Conservation (phyloP, 2,797 vertebrate species). For the Sebastes taczanowskii region DNA sequence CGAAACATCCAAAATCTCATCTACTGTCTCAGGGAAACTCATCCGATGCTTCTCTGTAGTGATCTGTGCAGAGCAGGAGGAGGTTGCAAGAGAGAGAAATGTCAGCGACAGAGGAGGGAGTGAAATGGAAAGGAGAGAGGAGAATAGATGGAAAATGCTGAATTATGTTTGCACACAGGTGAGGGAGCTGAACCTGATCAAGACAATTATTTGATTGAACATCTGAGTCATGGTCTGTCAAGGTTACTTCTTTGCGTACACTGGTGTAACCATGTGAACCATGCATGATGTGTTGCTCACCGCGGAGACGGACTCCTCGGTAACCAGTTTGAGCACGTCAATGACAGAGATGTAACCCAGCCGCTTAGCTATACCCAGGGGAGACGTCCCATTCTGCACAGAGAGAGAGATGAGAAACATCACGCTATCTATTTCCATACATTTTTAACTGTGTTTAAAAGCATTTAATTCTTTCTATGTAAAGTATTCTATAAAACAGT, state of each 20-base stretch:
- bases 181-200: neutral
- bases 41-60: constrained; percentile 93
- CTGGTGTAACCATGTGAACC: constrained; percentile 30
- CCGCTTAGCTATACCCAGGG: constrained; percentile 93
- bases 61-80: constrained; percentile 65
- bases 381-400: constrained; percentile 91
- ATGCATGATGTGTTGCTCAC: constrained; percentile 78
- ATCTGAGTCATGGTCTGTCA: constrained; percentile 7
- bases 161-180: constrained; percentile 12
- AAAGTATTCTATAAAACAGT: neutral
- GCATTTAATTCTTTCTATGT: neutral
- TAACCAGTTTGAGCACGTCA: constrained; percentile 95
- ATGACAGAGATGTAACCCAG: constrained; percentile 98
- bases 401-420: constrained; percentile 20
- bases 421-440: neutral
- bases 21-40: constrained; percentile 98
- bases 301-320: constrained; percentile 87
- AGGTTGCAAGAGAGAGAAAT: neutral
- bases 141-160: neutral
- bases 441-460: neutral
- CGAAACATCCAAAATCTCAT: constrained; percentile 96
- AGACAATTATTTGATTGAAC: neutral
- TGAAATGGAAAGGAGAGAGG: neutral
- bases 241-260: neutral
- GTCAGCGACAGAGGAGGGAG: neutral